Conservation (phyloP, 2,888 invertebrate species). For the Phoronis australis region DNA sequence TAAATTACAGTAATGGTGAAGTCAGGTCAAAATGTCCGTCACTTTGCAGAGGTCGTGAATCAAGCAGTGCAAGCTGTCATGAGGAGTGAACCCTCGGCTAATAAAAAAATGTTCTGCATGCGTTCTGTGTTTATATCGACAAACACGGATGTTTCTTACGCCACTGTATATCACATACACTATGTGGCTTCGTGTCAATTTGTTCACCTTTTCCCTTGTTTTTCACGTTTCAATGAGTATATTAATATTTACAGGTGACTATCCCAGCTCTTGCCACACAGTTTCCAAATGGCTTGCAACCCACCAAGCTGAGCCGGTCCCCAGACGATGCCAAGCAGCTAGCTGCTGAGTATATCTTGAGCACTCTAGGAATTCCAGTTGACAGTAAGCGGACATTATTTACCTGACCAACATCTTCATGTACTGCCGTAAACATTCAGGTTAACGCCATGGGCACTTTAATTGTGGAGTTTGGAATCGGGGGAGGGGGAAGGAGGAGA, state of each 20-base stretch:
- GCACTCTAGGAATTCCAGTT: conserved; percentile 42
- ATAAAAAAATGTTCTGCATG: too few species aligned
- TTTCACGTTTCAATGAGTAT: not conserved
- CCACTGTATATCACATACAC: not conserved
- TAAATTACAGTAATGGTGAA: too few species aligned
- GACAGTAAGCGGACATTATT: too few species aligned
- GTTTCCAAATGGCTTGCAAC: conserved; percentile 27
- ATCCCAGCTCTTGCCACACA: conserved; percentile 35
- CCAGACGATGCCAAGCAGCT: conserved; percentile 49
- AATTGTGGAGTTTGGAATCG: too few species aligned
- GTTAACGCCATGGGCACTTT: too few species aligned
- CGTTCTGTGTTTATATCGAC: not conserved
- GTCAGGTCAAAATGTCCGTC: too few species aligned
- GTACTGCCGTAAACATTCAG: too few species aligned
- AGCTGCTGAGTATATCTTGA: conserved; percentile 48
- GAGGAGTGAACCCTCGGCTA: too few species aligned
- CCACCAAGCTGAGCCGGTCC: conserved; percentile 42
- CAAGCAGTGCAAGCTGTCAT: too few species aligned
- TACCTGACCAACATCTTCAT: too few species aligned
- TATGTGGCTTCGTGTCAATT: not conserved
- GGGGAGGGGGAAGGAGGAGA: too few species aligned
- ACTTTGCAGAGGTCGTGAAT: too few species aligned
- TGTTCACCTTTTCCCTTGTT: not conserved
- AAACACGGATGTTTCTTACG: not conserved
- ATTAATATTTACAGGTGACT: conserved; percentile 34